Evolutionary conservation across 2,888 invertebrate species (phyloP), one percentile per base, ranked within the genome.

Genomic region (Sthenelais limicola): DNA sequence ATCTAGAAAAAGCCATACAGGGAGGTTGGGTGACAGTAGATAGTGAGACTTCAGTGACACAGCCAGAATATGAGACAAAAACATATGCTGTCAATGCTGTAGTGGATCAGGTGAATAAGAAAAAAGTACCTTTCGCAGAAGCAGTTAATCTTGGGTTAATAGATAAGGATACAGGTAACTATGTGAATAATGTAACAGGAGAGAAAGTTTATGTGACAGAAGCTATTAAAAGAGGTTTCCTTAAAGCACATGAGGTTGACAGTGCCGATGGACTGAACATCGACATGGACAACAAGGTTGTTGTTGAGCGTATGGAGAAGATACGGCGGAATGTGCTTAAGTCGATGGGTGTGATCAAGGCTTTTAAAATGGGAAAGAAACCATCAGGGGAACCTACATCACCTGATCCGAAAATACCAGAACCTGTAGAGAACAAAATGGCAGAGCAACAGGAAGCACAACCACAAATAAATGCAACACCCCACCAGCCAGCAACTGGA

Each of bases 251-350:
- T 21, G 77, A 83, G 0, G 77, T 86, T 0, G 79, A 81, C 0
- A 83, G 85, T 73, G 77, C 83, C 4, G 79, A 79, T 24, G 81
- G 79, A 28, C 74, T 86, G 38, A 82, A 85, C 72, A 82, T 86
- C 49, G 83, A 85, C 73, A 82, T 84, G 1, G 80, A 82, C 38
- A 85, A 86, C 77, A 80, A 79, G 56, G 82, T 86, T 28, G 82
- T 86, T 0, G 80, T 86, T 0, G 81, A 84, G 72, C 80, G 81
- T 67, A 71, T 84, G n/a, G 80, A 81, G 18, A 77, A 75, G 32
- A 82, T 83, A 24, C 77, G 80, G 73, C 75, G 80, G 32, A 85
- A 83, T 52, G 75, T 78, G 9, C 68, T 72, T 24, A 71, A 48
- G 28, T 62, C 71, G 7, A 48, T 71, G 30, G 71, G 72, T 12